phyloP scores from a whole-genome alignment of 2,113 vertebrate species.

The Ceyx cyanopectus region DNA sequence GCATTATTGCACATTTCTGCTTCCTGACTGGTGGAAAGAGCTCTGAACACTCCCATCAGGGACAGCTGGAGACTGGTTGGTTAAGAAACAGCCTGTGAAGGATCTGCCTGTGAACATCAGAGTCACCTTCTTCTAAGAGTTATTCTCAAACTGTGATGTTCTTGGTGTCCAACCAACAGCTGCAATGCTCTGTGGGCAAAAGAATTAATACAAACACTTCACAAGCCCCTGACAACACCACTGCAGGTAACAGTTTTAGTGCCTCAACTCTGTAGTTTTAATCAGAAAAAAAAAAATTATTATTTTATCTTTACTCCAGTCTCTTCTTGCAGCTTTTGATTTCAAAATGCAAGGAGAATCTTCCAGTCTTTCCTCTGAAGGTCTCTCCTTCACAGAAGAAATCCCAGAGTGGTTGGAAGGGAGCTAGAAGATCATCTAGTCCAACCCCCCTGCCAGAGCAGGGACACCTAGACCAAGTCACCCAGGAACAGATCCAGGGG shows the following conservation, averaged over 20 bases:
- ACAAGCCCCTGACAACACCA: background rate
- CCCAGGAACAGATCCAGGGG: too few species aligned
- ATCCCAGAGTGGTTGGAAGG: too few species aligned
- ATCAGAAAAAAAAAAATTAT: background rate
- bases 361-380: background rate
- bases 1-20: background rate
- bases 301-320: background rate
- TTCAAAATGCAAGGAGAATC: background rate
- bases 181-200: background rate
- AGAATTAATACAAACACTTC: background rate
- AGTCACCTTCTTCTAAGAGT: background rate
- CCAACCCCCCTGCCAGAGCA: too few species aligned
- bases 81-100: accelerated
- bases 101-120: background rate
- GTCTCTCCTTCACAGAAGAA: background rate
- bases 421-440: too few species aligned
- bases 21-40: background rate
- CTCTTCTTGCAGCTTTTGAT: background rate
- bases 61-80: too few species aligned
- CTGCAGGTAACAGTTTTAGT: background rate
- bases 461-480: too few species aligned
- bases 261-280: background rate
- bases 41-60: background rate
- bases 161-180: background rate
- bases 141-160: background rate